These are phyloP conservation scores for Habropoda laboriosa DNA, from an alignment of 1,140 invertebrate genomes.

Conservation along the genomic window DNA sequence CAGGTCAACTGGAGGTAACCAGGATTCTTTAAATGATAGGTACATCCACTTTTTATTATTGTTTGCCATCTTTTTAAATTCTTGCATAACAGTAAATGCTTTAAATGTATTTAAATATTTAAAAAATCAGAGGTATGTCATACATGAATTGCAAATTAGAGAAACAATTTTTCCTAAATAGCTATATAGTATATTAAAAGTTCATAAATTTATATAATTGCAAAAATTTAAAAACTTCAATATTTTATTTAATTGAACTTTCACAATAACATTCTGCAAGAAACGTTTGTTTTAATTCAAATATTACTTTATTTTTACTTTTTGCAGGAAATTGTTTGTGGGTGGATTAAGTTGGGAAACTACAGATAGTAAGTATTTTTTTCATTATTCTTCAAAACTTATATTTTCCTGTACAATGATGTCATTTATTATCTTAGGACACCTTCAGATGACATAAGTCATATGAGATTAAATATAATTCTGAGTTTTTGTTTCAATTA, in stretches of 20 bases:
- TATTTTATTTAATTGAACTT: not conserved
- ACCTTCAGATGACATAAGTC: constrained; percentile 77
- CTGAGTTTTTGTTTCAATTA: constrained; percentile 39
- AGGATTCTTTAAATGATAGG: constrained; percentile 80
- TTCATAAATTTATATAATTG: not conserved
- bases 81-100: constrained; percentile 7
- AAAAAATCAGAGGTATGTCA: not conserved
- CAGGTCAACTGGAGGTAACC: constrained; percentile 76
- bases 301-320: constrained; percentile 75
- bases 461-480: constrained; percentile 68
- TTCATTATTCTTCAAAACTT: constrained; percentile 18
- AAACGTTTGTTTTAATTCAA: constrained; percentile 57
- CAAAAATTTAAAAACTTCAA: constrained; percentile 12
- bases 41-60: constrained; percentile 72
- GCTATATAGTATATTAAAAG: too few species aligned
- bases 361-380: constrained; percentile 93
- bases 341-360: constrained; percentile 98
- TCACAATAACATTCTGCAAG: not conserved
- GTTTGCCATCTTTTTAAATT: constrained; percentile 59
- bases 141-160: not conserved
- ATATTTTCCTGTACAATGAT: constrained; percentile 59
- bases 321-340: constrained; percentile 98
- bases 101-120: constrained; percentile 22
- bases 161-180: not conserved
- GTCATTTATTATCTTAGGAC: constrained; percentile 73